These are phyloP conservation scores for Melanotaenia boesemani DNA, from an alignment of 2,797 vertebrate genomes.

Conservation along the genomic window DNA sequence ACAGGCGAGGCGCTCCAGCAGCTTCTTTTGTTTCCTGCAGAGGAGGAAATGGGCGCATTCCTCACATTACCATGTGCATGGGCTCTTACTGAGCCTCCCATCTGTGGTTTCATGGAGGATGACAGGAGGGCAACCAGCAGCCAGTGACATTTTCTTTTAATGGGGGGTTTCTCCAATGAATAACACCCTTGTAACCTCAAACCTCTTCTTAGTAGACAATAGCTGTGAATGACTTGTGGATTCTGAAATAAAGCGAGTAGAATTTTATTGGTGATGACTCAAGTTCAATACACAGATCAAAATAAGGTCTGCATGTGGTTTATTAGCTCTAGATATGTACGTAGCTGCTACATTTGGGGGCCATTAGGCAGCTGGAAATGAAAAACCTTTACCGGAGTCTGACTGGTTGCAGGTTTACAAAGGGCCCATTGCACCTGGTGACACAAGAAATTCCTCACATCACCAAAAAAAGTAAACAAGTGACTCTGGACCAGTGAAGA, in stretches of 20 bases:
- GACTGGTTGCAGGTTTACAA: constrained; percentile 35
- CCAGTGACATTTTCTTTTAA: constrained; percentile 62
- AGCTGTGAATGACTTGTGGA: constrained; percentile 14
- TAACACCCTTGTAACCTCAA: constrained; percentile 55
- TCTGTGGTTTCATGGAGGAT: constrained; percentile 65
- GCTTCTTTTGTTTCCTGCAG: constrained; percentile 84
- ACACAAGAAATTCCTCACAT: constrained; percentile 66
- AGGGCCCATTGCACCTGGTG: constrained; percentile 47
- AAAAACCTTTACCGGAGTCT: constrained; percentile 52
- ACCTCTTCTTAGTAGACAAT: constrained; percentile 30
- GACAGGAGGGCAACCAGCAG: constrained; percentile 44
- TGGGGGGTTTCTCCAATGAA: constrained; percentile 60
- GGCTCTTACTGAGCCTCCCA: constrained; percentile 70
- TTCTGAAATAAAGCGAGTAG: constrained; percentile 1
- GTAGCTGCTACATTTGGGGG: constrained; percentile 6
- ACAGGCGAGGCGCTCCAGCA: constrained; percentile 71
- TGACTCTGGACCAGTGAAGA: constrained; percentile 26
- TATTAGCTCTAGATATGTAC: too few species aligned
- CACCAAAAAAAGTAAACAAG: constrained; percentile 66
- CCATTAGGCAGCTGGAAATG: constrained; percentile 45
- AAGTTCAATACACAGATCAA: neutral
- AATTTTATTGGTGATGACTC: neutral
- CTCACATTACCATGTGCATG: constrained; percentile 88
- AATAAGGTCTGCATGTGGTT: neutral
- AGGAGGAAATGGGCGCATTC: constrained; percentile 89